phyloP scores from a whole-genome alignment of 1,140 invertebrate genomes.

The Zaprionus lachaisei region DNA sequence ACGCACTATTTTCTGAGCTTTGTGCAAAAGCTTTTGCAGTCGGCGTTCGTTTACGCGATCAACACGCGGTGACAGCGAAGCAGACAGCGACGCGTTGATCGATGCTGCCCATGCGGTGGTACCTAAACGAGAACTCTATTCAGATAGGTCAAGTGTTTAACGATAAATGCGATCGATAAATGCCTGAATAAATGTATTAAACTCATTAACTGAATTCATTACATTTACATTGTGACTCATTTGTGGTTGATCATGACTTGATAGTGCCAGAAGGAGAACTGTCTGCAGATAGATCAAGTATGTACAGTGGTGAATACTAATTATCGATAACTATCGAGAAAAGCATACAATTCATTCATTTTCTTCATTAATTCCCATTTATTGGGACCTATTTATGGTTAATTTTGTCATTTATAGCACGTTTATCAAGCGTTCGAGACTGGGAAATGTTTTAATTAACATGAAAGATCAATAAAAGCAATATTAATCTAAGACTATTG shows the following conservation, averaged over 20 bases:
- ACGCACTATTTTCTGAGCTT: conserved; percentile 34
- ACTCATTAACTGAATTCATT: too few relatives aligned
- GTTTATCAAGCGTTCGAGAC: too few relatives aligned
- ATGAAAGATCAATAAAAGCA: not conserved
- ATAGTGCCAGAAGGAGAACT: too few relatives aligned
- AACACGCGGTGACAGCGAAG: conserved; percentile 5
- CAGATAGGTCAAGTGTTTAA: conserved; percentile 18
- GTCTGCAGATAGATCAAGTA: too few relatives aligned
- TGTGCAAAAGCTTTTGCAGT: conserved; percentile 17
- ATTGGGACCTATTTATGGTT: too few relatives aligned
- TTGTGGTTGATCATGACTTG: too few relatives aligned
- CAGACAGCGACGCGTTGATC: not conserved
- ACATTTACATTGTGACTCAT: too few relatives aligned
- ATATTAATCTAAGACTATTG: not conserved
- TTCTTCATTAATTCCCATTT: too few relatives aligned
- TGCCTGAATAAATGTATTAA: not conserved
- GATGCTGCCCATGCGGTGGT: not conserved
- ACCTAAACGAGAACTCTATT: conserved; percentile 8
- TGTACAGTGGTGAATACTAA: too few relatives aligned
- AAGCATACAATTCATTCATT: not conserved
- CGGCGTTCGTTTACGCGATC: conserved; percentile 32
- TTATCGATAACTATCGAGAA: not conserved
- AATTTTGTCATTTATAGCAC: too few relatives aligned
- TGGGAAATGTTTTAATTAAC: not conserved
- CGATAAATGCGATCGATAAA: not conserved